Percentiles rank a stretch among this genome's conserved stretches.
Evolutionary conservation across 2,888 invertebrate genomes (phyloP).

Genomic region (Nudaria mundana): DNA sequence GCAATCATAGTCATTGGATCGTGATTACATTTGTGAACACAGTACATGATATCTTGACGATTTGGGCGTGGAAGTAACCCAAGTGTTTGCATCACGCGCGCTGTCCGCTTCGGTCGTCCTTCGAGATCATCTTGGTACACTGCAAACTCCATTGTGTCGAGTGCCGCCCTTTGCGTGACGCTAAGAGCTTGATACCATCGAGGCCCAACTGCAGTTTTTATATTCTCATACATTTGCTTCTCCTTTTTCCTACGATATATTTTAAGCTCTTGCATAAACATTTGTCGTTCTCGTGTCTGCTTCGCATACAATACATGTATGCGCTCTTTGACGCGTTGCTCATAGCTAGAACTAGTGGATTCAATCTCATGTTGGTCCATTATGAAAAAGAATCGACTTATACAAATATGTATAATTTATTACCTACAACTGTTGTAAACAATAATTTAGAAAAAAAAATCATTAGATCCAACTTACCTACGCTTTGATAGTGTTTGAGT

Average conservation of each 20-base stretch:
- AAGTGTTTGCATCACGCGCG: constrained; percentile 43
- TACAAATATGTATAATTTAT: neutral
- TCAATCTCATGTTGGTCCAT: constrained; percentile 42
- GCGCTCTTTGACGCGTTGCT: constrained; percentile 38
- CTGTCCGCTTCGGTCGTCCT: constrained; percentile 52
- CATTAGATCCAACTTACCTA: constrained; percentile 7
- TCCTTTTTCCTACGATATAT: constrained; percentile 42
- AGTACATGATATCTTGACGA: constrained; percentile 51
- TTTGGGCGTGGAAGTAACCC: constrained; percentile 57
- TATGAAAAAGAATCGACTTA: constrained; percentile 1
- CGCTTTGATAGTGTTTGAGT: too few species aligned
- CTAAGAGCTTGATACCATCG: constrained; percentile 70
- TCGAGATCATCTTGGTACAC: constrained; percentile 67
- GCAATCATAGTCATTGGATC: constrained; percentile 67
- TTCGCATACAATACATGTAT: constrained; percentile 53
- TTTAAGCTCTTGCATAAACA: constrained; percentile 66
- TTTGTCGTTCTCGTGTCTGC: constrained; percentile 51
- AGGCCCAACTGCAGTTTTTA: constrained; percentile 53
- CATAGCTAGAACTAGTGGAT: constrained; percentile 42
- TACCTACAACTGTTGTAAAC: constrained; percentile 20
- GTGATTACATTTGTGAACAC: constrained; percentile 48
- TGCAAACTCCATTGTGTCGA: constrained; percentile 48
- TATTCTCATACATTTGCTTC: constrained; percentile 33
- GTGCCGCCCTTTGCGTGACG: constrained; percentile 52
- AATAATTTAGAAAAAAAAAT: constrained; percentile 44